Percentiles rank a stretch among this genome's conserved stretches.
Evolutionary conservation across 2,888 invertebrate species (phyloP).

Genomic region (Pachycephus smyrnensis): DNA sequence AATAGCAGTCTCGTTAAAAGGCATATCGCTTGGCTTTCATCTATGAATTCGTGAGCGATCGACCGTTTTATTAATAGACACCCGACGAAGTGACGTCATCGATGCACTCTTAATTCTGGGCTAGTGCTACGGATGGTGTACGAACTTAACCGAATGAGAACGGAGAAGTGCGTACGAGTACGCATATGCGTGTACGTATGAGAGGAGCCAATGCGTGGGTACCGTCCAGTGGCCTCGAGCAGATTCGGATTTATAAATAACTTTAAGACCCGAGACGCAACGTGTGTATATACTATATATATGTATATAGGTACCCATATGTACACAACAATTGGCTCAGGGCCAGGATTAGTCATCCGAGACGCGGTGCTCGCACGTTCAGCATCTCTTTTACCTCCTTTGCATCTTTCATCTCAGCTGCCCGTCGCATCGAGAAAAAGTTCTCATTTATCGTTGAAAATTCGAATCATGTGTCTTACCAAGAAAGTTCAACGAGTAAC

Average conservation of each 20-base stretch:
- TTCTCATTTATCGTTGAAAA: neutral
- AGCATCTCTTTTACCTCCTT: constrained; percentile 11
- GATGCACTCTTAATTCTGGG: neutral
- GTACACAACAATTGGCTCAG: constrained; percentile 33
- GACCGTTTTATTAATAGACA: neutral
- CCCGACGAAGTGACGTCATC: neutral
- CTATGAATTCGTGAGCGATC: neutral
- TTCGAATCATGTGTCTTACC: neutral
- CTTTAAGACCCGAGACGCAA: constrained; percentile 34
- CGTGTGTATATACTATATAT: constrained; percentile 16
- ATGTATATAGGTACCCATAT: constrained; percentile 4
- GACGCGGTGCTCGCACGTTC: constrained; percentile 28
- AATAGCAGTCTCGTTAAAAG: neutral
- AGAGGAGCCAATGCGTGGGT: neutral
- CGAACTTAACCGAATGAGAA: neutral
- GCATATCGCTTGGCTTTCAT: neutral
- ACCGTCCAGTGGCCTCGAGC: constrained; percentile 23
- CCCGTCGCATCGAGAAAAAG: neutral
- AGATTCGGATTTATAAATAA: constrained; percentile 51
- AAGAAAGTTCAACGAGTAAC: neutral
- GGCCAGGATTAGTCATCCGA: constrained; percentile 49
- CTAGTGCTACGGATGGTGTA: neutral
- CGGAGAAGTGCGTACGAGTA: neutral
- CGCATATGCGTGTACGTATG: neutral
- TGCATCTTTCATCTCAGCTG: neutral